A percentile compares a stretch with the other conserved stretches of the same genome.
phyloP scores from a whole-genome alignment of 2,888 invertebrate species.

The Brachycybe producta region DNA sequence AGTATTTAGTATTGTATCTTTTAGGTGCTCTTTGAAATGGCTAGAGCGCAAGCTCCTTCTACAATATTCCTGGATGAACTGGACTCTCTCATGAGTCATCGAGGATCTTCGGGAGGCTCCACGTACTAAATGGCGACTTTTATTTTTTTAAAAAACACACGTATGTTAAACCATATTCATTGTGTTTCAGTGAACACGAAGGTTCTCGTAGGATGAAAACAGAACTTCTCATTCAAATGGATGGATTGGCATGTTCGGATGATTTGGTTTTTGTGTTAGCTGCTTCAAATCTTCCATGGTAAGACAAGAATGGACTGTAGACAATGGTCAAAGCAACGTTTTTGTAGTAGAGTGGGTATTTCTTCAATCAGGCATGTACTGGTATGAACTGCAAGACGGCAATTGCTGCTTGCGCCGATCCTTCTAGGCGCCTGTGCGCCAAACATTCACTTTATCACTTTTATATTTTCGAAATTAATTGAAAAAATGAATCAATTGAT shows the following conservation, averaged over 20 bases:
- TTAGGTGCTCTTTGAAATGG: conserved; percentile 74
- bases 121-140: conserved; percentile 1
- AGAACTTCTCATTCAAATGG: conserved; percentile 73
- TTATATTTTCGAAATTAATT: no score
- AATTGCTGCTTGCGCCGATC: no score
- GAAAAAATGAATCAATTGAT: no score
- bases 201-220: conserved; percentile 76
- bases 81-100: conserved; percentile 61
- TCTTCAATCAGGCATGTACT: neutral
- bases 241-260: conserved; percentile 52
- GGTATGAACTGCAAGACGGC: no score
- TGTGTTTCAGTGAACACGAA: conserved; percentile 52
- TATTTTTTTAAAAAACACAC: neutral
- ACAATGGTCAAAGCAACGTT: neutral
- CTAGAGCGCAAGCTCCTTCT: conserved; percentile 68
- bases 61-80: conserved; percentile 89
- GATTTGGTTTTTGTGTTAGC: conserved; percentile 65
- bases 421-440: no score
- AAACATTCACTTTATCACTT: no score
- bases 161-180: conserved; percentile 4
- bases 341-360: neutral
- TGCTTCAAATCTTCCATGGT: conserved; percentile 88
- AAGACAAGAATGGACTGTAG: conserved; percentile 22
- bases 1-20: neutral
- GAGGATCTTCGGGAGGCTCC: conserved; percentile 29